Evolutionary conservation across 2,888 invertebrate genomes (phyloP).

Genomic region (Griposia aprilina): DNA sequence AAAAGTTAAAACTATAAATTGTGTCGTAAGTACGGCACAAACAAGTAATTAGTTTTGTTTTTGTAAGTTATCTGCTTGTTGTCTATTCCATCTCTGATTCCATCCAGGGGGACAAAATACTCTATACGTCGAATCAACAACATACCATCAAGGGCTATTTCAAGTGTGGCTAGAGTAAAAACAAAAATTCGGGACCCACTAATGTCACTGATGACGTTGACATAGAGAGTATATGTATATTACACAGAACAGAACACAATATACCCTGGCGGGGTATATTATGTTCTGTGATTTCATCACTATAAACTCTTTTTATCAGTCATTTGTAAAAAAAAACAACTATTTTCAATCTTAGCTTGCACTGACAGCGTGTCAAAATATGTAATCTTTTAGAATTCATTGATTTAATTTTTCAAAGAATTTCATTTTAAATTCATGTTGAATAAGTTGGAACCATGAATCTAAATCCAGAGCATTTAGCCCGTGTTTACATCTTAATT

Average conservation of each 20-base stretch:
- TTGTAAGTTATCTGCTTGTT: not conserved
- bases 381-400: not conserved
- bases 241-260: too few species aligned
- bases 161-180: too few species aligned
- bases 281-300: too few species aligned
- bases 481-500: slow-evolving; percentile 42
- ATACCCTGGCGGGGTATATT: too few species aligned
- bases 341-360: not conserved
- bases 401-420: not conserved
- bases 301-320: not conserved
- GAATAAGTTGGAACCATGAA: slow-evolving; percentile 31
- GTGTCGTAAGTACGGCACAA: not conserved
- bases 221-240: too few species aligned
- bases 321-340: not conserved
- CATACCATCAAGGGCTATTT: too few species aligned
- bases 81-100: not conserved
- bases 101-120: too few species aligned
- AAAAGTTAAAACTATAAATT: not conserved
- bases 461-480: slow-evolving; percentile 43
- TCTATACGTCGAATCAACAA: too few species aligned
- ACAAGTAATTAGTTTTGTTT: not conserved
- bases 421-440: slow-evolving; percentile 26
- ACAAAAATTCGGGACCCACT: too few species aligned
- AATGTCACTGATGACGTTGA: too few species aligned
- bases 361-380: slow-evolving; percentile 8